Evolutionary conservation across 2,888 invertebrate genomes (phyloP).

Genomic region (Lithophane ornitopus): DNA sequence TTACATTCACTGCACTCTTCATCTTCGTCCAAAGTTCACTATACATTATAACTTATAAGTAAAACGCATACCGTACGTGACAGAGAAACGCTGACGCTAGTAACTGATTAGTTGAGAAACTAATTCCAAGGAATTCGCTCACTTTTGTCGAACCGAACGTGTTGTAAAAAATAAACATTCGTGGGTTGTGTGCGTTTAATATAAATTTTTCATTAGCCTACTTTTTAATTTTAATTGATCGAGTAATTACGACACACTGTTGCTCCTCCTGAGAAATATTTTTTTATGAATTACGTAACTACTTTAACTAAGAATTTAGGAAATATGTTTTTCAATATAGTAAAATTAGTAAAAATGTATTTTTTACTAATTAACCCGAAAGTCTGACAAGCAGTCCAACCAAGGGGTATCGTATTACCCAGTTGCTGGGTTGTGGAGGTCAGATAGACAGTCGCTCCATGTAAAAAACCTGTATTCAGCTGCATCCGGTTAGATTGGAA

Average conservation of each 20-base stretch:
- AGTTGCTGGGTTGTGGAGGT: no score
- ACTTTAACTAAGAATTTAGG: neutral
- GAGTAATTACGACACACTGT: slow-evolving; percentile 34
- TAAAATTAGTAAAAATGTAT: neutral
- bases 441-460: no score
- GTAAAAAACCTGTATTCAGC: no score
- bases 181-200: slow-evolving; percentile 27
- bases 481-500: no score
- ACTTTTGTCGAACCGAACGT: slow-evolving; percentile 49
- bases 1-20: slow-evolving; percentile 52
- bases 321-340: neutral
- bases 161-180: slow-evolving; percentile 48
- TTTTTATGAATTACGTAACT: slow-evolving; percentile 18
- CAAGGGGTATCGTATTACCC: no score
- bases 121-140: slow-evolving; percentile 57
- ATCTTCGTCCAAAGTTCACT: slow-evolving; percentile 60
- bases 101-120: slow-evolving; percentile 43
- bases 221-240: slow-evolving; percentile 46
- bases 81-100: slow-evolving; percentile 61
- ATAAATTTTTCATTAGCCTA: slow-evolving; percentile 44
- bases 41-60: slow-evolving; percentile 32
- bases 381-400: no score
- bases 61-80: no score
- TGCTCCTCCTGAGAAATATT: slow-evolving; percentile 15
- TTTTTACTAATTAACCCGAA: no score